These are phyloP conservation scores for Silurus lanzhouensis DNA, from an alignment of 2,797 vertebrate genomes.

Conservation along the genomic window DNA sequence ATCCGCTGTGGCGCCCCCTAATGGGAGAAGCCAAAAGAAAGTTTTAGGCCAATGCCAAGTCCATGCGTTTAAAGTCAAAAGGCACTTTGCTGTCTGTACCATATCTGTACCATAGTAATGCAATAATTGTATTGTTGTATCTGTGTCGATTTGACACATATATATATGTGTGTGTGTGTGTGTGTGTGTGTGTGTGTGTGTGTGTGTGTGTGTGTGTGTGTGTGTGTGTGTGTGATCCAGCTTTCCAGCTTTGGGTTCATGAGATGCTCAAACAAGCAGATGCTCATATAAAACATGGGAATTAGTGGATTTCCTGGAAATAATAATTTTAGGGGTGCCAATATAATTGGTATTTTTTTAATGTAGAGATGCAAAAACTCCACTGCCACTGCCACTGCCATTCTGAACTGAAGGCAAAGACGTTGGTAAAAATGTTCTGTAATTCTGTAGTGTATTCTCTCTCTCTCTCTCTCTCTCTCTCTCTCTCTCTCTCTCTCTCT, in stretches of 20 bases:
- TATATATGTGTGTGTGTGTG: too few species aligned
- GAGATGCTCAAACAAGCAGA: not conserved
- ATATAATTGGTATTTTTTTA: too few species aligned
- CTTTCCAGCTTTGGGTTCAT: not conserved
- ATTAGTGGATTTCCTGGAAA: not conserved
- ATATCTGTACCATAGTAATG: too few species aligned
- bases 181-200: too few species aligned
- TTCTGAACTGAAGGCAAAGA: conserved; percentile 28
- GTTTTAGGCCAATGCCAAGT: too few species aligned
- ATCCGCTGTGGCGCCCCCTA: too few species aligned
- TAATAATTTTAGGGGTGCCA: not conserved
- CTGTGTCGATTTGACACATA: not conserved
- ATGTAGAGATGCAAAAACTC: too few species aligned
- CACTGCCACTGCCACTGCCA: conserved; percentile 1
- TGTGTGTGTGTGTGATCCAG: not conserved
- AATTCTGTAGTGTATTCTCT: not conserved
- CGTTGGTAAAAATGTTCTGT: conserved; percentile 18
- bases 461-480: conserved; percentile 9
- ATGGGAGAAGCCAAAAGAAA: too few species aligned
- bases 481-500: not conserved
- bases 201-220: not conserved
- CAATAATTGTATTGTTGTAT: not conserved
- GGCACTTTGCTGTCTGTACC: too few species aligned
- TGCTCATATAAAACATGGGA: not conserved
- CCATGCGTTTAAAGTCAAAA: too few species aligned